Evolutionary conservation across 2,888 invertebrate species (phyloP).

Genomic region (Micropterix aruncella): DNA sequence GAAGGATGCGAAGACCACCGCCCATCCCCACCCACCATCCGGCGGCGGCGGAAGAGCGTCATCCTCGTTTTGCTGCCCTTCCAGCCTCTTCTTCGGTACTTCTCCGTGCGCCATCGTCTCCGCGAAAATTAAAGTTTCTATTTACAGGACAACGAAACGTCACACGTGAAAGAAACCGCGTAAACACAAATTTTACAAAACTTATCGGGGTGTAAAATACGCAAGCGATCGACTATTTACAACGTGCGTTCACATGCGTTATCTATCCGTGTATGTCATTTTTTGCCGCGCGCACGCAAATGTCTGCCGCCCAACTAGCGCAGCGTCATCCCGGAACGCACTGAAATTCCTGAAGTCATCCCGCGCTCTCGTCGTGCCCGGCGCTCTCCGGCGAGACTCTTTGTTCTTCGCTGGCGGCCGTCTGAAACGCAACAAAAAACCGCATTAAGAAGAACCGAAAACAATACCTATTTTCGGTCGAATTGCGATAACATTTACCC

Average conservation of each 20-base stretch:
- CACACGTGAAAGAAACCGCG: background rate
- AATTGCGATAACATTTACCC: no score
- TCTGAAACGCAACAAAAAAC: no score
- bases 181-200: background rate
- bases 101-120: constrained; percentile 1
- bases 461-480: no score
- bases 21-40: constrained; percentile 94
- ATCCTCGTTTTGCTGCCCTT: background rate
- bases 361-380: no score
- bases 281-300: no score
- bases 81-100: background rate
- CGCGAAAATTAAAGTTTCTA: background rate
- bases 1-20: constrained; percentile 88
- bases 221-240: constrained; percentile 1
- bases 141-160: background rate
- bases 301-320: no score
- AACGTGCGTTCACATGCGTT: constrained; percentile 2
- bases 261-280: constrained; percentile 1
- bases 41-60: constrained; percentile 44
- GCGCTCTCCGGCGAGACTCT: no score
- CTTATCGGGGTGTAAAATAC: no score
- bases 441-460: no score
- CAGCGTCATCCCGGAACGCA: no score
- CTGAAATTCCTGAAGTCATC: no score
- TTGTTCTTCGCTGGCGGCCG: no score